Conservation (phyloP, 2,113 vertebrate genomes). For the Ellobius talpinus region DNA sequence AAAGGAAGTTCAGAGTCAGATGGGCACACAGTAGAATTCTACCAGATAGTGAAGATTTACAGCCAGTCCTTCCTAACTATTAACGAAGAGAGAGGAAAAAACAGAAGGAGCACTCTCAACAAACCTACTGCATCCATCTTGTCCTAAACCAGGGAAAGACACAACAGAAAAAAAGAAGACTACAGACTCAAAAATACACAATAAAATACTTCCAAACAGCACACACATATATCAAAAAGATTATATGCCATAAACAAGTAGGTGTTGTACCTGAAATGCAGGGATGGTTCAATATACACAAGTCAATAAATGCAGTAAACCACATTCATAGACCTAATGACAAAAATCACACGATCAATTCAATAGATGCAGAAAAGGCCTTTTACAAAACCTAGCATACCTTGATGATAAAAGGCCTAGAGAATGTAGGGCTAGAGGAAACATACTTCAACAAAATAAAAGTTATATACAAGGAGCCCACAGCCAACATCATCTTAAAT, state of each 20-base stretch:
- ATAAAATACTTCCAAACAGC: background rate
- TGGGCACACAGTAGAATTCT: background rate
- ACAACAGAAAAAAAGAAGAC: background rate
- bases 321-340: background rate
- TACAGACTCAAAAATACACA: background rate
- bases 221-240: background rate
- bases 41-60: background rate
- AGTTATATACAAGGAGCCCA: background rate
- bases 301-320: background rate
- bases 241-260: background rate
- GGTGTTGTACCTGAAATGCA: background rate
- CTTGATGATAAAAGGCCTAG: background rate
- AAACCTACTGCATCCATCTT: background rate
- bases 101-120: background rate
- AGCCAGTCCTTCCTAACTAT: background rate
- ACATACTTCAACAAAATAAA: background rate
- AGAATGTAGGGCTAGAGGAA: background rate
- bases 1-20: background rate
- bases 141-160: background rate
- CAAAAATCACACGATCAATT: background rate
- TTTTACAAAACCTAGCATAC: background rate
- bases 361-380: background rate
- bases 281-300: background rate
- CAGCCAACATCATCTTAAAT: background rate
- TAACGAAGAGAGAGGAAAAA: background rate